phyloP scores from a whole-genome alignment of 2,113 vertebrate genomes.

The Ciconia boyciana region DNA sequence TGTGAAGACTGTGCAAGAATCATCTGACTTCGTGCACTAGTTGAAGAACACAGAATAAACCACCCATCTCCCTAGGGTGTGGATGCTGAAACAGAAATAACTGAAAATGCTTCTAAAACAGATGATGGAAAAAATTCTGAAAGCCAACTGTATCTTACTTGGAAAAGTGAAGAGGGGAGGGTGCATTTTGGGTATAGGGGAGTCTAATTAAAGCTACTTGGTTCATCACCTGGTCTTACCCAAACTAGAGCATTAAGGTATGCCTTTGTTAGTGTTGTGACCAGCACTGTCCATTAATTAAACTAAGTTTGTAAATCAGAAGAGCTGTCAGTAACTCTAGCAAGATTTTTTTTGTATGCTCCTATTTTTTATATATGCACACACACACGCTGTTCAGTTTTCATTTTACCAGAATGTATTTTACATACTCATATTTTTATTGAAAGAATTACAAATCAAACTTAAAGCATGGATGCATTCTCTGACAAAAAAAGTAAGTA shows the following conservation, averaged over 20 bases:
- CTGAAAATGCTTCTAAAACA: not conserved
- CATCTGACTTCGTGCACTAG: not conserved
- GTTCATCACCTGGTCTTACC: not conserved
- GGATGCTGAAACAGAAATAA: not conserved
- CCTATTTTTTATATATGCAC: not conserved
- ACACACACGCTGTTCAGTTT: not conserved
- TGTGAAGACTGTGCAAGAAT: not conserved
- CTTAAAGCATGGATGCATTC: not conserved
- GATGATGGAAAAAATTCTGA: not conserved
- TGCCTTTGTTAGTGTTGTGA: not conserved
- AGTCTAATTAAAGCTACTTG: not conserved
- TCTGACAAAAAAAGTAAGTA: not conserved
- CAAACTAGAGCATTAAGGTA: not conserved
- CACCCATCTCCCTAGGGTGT: not conserved
- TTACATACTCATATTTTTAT: not conserved
- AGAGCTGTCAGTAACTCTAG: not conserved
- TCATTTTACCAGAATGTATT: not conserved
- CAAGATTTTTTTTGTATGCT: not conserved
- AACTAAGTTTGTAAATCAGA: not conserved
- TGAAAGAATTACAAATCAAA: not conserved
- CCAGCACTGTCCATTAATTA: not conserved
- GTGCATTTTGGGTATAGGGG: not conserved
- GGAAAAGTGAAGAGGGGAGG: not conserved
- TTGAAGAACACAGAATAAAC: not conserved
- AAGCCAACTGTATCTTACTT: not conserved